Evolutionary conservation across 1,140 invertebrate genomes (phyloP).

Genomic region (Drosophila baimaii): DNA sequence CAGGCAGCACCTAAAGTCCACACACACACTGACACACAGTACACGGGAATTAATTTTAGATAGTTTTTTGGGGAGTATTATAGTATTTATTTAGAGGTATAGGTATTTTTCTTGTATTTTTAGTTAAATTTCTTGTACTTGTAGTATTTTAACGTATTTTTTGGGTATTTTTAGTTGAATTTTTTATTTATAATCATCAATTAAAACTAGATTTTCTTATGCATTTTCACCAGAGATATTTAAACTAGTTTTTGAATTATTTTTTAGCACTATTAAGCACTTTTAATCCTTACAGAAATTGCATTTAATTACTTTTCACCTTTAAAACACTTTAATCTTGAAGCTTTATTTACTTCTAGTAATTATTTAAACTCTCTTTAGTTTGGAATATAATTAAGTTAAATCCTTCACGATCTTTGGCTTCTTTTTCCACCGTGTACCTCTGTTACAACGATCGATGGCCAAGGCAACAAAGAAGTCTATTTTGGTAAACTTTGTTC

Average conservation of each 20-base stretch:
- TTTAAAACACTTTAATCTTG: neutral
- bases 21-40: conserved; percentile 8
- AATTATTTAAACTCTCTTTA: neutral
- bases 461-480: conserved; percentile 56
- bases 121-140: too few species aligned
- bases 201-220: neutral
- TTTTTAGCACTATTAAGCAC: neutral
- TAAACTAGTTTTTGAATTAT: neutral
- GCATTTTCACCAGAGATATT: neutral
- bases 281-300: neutral
- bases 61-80: neutral
- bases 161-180: too few species aligned
- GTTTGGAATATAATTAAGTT: neutral
- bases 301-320: neutral
- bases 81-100: too few species aligned
- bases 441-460: conserved; percentile 58
- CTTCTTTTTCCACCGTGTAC: conserved; percentile 5
- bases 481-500: conserved; percentile 31
- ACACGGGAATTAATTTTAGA: neutral
- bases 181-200: neutral
- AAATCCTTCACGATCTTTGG: neutral
- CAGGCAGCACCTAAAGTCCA: neutral
- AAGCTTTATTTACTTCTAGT: neutral
- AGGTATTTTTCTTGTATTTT: too few species aligned
- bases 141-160: neutral